Percentiles rank a stretch among this genome's conserved stretches.
Conservation (phyloP, 1,140 invertebrate species). For the Notospermus geniculatus region DNA sequence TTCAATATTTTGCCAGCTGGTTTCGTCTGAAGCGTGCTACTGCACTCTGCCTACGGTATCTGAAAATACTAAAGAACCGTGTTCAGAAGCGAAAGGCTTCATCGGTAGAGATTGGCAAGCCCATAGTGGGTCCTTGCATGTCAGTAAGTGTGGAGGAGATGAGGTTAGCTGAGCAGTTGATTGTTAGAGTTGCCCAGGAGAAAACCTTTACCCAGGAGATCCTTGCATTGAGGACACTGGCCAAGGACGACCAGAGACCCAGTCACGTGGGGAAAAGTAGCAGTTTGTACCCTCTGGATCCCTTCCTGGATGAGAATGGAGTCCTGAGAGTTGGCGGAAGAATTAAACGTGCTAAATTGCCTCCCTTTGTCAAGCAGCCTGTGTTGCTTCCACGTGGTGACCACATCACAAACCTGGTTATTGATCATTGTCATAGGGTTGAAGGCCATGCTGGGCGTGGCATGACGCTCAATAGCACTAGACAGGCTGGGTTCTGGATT, state of each 20-base stretch:
- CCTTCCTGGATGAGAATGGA: slow-evolving; percentile 18
- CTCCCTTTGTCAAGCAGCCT: slow-evolving; percentile 13
- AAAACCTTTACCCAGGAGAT: background rate
- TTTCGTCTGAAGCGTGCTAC: slow-evolving; percentile 10
- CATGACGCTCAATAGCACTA: slow-evolving; percentile 14
- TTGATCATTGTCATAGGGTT: slow-evolving; percentile 12
- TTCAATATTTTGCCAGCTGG: slow-evolving; percentile 20
- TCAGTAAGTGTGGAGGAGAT: background rate
- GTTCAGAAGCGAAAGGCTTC: background rate
- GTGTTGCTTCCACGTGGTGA: slow-evolving; percentile 11
- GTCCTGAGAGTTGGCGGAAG: slow-evolving; percentile 14
- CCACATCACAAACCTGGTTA: slow-evolving; percentile 14
- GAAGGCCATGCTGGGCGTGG: slow-evolving; percentile 16
- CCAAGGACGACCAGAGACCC: no score
- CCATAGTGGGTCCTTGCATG: slow-evolving; percentile 3
- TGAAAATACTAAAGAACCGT: background rate
- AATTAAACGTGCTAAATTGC: slow-evolving; percentile 1
- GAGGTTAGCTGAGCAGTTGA: slow-evolving; percentile 3
- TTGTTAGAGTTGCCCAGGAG: slow-evolving; percentile 10
- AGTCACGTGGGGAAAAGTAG: background rate
- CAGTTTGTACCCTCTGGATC: slow-evolving; percentile 11
- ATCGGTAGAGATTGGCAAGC: background rate
- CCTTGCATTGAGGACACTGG: slow-evolving; percentile 6
- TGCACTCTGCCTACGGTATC: background rate
- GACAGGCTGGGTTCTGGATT: slow-evolving; percentile 21